Base-by-base conservation (phyloP, 2,797 vertebrate genomes). In the Sebastes vulpes region DNA sequence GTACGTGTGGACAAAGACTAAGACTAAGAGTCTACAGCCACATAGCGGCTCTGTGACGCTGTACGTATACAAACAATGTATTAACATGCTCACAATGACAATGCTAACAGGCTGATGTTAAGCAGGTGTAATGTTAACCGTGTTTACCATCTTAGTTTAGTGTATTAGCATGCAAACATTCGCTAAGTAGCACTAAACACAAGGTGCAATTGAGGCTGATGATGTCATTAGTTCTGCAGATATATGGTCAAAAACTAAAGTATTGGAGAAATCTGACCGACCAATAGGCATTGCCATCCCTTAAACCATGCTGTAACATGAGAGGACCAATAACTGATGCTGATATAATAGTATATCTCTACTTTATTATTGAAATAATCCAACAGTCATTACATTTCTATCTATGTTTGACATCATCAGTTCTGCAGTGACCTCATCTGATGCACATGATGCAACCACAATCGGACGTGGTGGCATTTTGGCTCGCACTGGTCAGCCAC, bases 401-500 rank as follows among this genome's bases (percentile, higher is more conserved):
- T 73, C 48, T 29, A 59, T 70, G 59, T 29, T 5, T 54, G 65
- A 67, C 81, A 70, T 60, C 25, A 29, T 1, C 21, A 3, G 26
- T 42, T 5, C 28, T 46, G 69, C 68, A 32, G 35, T n/a, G 25
- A 59, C 12, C 29, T 10, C 61, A 5, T 29, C 48, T 1, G 5
- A 3, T 42, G 58, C 68, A 65, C n/a, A 11, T 5, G n/a, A 67
- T 52, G 61, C 58, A 2, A 18, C 58, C n/a, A 9, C 57, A 52
- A 3, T 9, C 10, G 2, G 2, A 18, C 7, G 2, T 4, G 60
- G 9, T 84, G 85, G 65, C 68, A 74, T 87, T 87, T 74, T 21
- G 61, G 16, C 48, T 60, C 0, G 20, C 35, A 10, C 7, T 12
- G 74, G 73, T 72, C 79, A 38, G 71, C 38, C 42, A 11, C n/a